These are phyloP conservation scores for Andrena praecox DNA, from an alignment of 2,888 invertebrate species.

Conservation along the genomic window DNA sequence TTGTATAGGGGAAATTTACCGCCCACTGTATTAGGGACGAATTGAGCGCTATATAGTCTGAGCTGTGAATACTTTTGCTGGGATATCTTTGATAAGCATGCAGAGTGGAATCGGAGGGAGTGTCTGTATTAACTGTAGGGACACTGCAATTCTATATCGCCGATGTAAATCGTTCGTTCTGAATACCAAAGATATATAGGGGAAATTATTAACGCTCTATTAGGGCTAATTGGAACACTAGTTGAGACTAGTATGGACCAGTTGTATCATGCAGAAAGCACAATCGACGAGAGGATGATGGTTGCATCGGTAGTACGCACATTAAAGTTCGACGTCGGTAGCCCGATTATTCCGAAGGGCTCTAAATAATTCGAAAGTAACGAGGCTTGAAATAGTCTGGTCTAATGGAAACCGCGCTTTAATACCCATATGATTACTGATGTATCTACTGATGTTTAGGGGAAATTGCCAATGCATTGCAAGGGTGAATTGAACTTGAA, in stretches of 20 bases:
- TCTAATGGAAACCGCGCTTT: slow-evolving; percentile 12
- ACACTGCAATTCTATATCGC: too few species aligned
- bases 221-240: background rate
- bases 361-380: slow-evolving; percentile 79
- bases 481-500: background rate
- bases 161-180: too few species aligned
- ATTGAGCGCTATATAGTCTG: too few species aligned
- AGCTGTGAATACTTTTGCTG: too few species aligned
- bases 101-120: too few species aligned
- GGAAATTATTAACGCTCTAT: background rate
- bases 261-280: slow-evolving; percentile 69
- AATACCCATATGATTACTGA: slow-evolving; percentile 36
- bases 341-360: slow-evolving; percentile 82
- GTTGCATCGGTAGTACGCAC: slow-evolving; percentile 66
- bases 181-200: slow-evolving; percentile 1
- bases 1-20: too few species aligned
- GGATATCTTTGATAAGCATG: too few species aligned
- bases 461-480: background rate
- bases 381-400: slow-evolving; percentile 74
- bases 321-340: slow-evolving; percentile 79
- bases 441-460: slow-evolving; percentile 13
- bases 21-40: too few species aligned
- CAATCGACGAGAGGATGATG: slow-evolving; percentile 73
- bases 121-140: too few species aligned
- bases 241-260: too few species aligned